Evolutionary conservation across 2,888 invertebrate genomes (phyloP), one percentile per base, ranked within the genome.

Genomic region (Rhabditoides inermis): DNA sequence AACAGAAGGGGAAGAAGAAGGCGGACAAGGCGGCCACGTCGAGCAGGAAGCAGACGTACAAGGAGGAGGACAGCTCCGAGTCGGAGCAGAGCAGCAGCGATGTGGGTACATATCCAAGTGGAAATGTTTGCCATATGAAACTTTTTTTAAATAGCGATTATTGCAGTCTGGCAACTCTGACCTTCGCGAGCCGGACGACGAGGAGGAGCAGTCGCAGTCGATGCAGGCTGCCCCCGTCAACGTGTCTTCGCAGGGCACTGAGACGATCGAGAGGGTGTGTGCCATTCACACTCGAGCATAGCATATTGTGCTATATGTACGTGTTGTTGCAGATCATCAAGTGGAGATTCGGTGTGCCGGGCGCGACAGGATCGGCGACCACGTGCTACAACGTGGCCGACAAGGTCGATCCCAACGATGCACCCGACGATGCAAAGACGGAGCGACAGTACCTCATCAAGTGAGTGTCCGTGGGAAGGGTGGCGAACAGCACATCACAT

Each of bases 361-460:
- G 90, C 83, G 89, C 89, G 72, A 90, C 88, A 68, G 94, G 95
- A 47, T 88, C 89, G 80, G 85, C 85, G 76, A 98, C 95, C 40
- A 94, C 95, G 50, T 82, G 88, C 63, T 98, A 95, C 82, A 89
- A 90, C 69, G 84, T 91, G 55, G 90, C 90, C 80, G 90, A 91
- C 76, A 68, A 69, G 84, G 88, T 79, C 25, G 91, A 95, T 82
- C 89, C 87, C 1, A 92, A 94, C 82, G 84, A 83, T 64, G 75
- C 76, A 51, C 49, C 35, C 12, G 76, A 75, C 49, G 55, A 53
- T 22, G 54, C 28, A 35, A 83, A 65, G 20, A 76, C 73, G 36
- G 72, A 85, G 69, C 84, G 84, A 60, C 98, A 98, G 81, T 98
- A 86, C 82, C 83, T 90, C 70, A 91, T 98, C 65, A 98, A 98